Percentiles rank a stretch among this genome's conserved stretches.
phyloP scores from a whole-genome alignment of 2,888 invertebrate genomes.

The Stramonita haemastoma region DNA sequence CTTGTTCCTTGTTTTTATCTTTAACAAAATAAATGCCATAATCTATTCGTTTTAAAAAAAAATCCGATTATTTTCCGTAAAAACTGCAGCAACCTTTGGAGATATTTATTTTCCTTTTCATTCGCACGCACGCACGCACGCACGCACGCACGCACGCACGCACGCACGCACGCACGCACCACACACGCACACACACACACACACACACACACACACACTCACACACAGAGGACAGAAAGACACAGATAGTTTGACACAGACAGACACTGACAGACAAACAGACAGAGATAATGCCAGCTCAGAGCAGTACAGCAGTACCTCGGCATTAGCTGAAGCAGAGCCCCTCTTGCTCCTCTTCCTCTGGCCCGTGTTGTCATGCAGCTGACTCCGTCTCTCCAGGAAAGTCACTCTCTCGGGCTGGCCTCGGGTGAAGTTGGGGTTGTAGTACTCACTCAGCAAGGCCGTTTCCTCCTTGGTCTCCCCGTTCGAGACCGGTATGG shows the following conservation, averaged over 20 bases:
- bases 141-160: neutral
- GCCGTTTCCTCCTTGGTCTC: slow-evolving; percentile 39
- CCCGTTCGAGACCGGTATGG: neutral
- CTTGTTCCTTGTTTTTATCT: no score
- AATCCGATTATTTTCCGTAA: no score
- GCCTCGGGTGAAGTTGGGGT: slow-evolving; percentile 29
- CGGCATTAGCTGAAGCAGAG: neutral
- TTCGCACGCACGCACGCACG: neutral
- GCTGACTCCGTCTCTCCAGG: slow-evolving; percentile 29
- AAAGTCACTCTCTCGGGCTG: slow-evolving; percentile 34
- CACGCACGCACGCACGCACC: neutral
- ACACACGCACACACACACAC: neutral
- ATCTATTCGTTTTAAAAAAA: no score
- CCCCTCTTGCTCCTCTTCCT: neutral
- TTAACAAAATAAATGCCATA: no score
- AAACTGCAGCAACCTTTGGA: no score
- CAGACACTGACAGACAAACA: neutral
- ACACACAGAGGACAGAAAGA: neutral
- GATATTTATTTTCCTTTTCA: neutral
- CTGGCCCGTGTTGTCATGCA: neutral
- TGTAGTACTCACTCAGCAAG: slow-evolving; percentile 34
- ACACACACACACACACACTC: neutral
- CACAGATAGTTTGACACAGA: neutral
- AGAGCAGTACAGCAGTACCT: neutral
- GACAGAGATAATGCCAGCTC: neutral